These are phyloP conservation scores for Todiramphus chloris DNA, from an alignment of 2,113 vertebrate species.

Conservation along the genomic window DNA sequence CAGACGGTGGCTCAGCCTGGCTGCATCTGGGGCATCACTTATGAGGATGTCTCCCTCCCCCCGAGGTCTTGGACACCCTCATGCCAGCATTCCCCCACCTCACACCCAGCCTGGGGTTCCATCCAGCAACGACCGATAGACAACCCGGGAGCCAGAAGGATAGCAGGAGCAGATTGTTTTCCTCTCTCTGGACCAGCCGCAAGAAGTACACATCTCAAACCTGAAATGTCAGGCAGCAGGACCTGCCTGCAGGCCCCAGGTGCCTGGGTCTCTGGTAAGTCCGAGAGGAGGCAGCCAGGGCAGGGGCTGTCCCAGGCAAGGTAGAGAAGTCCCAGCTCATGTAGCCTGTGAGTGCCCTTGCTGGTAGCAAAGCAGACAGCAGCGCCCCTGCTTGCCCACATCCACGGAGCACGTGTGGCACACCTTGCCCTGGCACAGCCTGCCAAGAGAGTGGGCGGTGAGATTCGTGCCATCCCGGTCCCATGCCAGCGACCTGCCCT, in stretches of 20 bases:
- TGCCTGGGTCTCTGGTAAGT: neutral
- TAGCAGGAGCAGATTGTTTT: neutral
- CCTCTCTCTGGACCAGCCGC: neutral
- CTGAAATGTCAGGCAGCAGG: neutral
- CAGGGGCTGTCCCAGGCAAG: fast-evolving
- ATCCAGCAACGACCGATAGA: neutral
- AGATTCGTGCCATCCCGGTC: neutral
- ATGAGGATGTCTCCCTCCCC: neutral
- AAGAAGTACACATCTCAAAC: neutral
- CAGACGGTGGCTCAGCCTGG: neutral
- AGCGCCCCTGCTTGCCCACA: slow-evolving; percentile 50
- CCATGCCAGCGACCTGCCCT: neutral
- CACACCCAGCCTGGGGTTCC: neutral
- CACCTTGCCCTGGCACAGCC: slow-evolving; percentile 67
- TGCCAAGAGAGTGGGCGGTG: neutral
- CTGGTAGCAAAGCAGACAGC: slow-evolving; percentile 70
- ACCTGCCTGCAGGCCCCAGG: neutral
- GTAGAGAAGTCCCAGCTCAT: neutral
- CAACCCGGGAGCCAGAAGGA: neutral
- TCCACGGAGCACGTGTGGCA: slow-evolving; percentile 72
- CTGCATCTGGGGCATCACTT: neutral
- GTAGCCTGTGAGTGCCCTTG: slow-evolving; percentile 8
- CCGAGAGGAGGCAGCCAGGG: neutral
- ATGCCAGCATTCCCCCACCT: neutral
- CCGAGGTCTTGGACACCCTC: neutral